These are phyloP conservation scores for Spialia ferax DNA, from an alignment of 2,888 invertebrate genomes.

Conservation along the genomic window DNA sequence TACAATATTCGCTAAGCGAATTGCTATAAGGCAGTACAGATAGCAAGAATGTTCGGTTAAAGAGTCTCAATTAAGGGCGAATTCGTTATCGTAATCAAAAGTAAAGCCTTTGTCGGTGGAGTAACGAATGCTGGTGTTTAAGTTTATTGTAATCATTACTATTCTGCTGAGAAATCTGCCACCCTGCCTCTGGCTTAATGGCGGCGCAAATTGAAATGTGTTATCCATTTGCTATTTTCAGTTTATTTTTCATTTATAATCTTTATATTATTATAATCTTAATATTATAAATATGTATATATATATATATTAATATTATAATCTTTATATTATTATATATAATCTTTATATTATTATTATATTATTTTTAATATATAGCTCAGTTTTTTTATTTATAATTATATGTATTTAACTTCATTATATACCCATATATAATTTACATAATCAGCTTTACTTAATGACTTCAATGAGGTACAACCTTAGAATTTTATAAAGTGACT, in stretches of 20 bases:
- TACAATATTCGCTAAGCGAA: constrained; percentile 45
- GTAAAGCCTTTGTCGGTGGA: constrained; percentile 49
- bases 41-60: constrained; percentile 45
- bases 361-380: too few species aligned
- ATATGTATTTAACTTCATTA: too few species aligned
- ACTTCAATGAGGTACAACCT: too few species aligned
- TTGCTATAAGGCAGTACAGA: constrained; percentile 41
- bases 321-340: too few species aligned
- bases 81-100: constrained; percentile 60
- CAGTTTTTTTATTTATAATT: too few species aligned
- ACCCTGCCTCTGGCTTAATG: constrained; percentile 30
- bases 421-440: too few species aligned
- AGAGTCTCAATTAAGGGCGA: constrained; percentile 61
- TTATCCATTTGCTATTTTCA: neutral
- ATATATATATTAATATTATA: too few species aligned
- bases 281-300: too few species aligned
- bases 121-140: constrained; percentile 54
- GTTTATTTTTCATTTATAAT: neutral
- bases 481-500: too few species aligned
- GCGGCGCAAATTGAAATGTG: constrained; percentile 4
- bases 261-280: too few species aligned
- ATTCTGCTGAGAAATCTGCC: constrained; percentile 37
- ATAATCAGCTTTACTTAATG: too few species aligned
- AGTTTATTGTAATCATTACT: constrained; percentile 49
- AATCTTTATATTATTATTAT: too few species aligned